phyloP scores from a whole-genome alignment of 2,888 invertebrate species.

The Scaptomyza polygonia region DNA sequence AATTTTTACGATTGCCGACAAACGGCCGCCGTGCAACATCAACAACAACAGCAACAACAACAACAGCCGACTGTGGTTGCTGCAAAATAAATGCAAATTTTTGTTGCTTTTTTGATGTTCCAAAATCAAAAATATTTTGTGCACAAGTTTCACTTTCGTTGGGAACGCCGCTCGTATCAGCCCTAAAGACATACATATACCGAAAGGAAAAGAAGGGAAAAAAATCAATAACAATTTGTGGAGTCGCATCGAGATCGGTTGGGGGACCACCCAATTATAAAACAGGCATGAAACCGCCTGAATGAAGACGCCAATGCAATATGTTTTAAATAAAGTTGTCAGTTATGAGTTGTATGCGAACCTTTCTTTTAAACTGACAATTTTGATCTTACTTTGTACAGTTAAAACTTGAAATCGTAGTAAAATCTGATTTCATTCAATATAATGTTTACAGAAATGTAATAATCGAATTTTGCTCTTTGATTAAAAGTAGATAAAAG shows the following conservation, averaged over 20 bases:
- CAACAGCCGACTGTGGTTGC: slow-evolving; percentile 37
- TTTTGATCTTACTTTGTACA: neutral
- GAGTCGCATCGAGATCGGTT: slow-evolving; percentile 4
- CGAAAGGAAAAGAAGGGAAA: slow-evolving; percentile 62
- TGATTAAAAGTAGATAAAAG: no score
- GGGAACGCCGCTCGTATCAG: no score
- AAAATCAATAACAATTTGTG: no score
- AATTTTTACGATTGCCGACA: slow-evolving; percentile 75
- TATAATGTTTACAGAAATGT: no score
- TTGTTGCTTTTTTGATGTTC: slow-evolving; percentile 39
- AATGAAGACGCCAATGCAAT: slow-evolving; percentile 7
- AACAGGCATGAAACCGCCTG: neutral
- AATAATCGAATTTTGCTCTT: no score
- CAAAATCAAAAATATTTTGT: slow-evolving; percentile 47
- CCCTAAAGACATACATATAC: slow-evolving; percentile 38
- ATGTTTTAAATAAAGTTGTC: slow-evolving; percentile 74
- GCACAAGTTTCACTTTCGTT: slow-evolving; percentile 69
- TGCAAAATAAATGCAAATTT: slow-evolving; percentile 76
- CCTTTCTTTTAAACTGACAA: slow-evolving; percentile 3
- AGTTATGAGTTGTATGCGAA: slow-evolving; percentile 18
- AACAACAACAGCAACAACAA: slow-evolving; percentile 31
- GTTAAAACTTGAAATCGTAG: no score
- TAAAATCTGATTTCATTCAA: no score
- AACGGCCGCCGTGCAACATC: slow-evolving; percentile 39
- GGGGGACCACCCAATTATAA: slow-evolving; percentile 41